phyloP scores from a whole-genome alignment of 2,113 vertebrate species.

The Nannospalax galili region DNA sequence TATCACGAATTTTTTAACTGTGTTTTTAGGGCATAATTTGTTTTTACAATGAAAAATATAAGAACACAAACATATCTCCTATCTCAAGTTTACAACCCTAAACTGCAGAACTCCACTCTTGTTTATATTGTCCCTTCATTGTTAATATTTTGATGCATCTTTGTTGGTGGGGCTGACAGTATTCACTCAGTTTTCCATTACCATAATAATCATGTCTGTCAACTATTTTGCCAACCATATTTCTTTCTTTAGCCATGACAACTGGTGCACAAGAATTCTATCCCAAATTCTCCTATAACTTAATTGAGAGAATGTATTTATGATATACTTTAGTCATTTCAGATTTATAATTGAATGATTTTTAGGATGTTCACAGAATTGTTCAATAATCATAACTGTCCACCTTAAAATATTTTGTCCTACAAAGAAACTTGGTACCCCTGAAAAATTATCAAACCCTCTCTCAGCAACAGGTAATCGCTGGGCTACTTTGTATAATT shows the following conservation, averaged over 20 bases:
- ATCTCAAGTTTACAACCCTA: too few relatives aligned
- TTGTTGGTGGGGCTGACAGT: not conserved
- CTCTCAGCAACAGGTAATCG: not conserved
- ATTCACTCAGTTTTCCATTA: not conserved
- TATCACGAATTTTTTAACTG: not conserved
- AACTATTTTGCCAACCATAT: not conserved
- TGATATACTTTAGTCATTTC: not conserved
- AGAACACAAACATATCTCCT: not conserved
- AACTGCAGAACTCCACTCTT: not conserved
- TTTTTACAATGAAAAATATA: not conserved
- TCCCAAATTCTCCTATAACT: not conserved
- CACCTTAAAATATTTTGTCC: not conserved
- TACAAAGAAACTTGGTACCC: not conserved
- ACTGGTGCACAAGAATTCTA: too few relatives aligned
- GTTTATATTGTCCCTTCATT: not conserved
- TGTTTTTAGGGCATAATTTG: not conserved
- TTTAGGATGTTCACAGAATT: not conserved
- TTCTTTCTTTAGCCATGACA: not conserved
- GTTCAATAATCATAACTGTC: not conserved
- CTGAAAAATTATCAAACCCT: not conserved
- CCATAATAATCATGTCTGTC: not conserved
- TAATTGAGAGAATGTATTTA: not conserved
- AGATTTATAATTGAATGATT: not conserved
- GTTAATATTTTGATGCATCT: not conserved
- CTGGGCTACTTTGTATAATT: not conserved